Base-by-base conservation (phyloP, 2,113 vertebrate genomes). In the zebrafish (Danio rerio) region DNA sequence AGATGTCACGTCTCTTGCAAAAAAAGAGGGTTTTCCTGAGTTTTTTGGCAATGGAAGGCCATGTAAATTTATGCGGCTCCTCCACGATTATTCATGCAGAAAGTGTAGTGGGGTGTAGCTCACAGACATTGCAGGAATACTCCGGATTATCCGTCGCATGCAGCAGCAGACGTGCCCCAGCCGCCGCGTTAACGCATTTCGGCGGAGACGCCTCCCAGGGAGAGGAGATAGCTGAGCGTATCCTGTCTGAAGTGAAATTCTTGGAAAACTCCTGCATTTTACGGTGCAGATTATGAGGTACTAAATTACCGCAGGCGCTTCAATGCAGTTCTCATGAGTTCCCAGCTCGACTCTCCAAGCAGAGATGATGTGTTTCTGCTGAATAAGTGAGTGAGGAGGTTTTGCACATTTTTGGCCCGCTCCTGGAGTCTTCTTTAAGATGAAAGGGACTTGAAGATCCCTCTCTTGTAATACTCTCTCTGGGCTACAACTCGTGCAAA, bases 381-480 rank as follows among this genome's bases (percentile, higher is more conserved):
- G 87, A 76, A 84, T 69, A 81, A 85, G 81, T 84, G 66, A 70
- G 65, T 79, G 81, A 84, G 76, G 58, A 83, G 88, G 83, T 88
- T 90, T 89, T 91, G 86, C 87, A 91, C 90, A 91, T 93, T 88
- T 91, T 83, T 78, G 90, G 87, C 88, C 90, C 90, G 90, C 90
- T 91, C 92, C 89, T 89, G 89, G 90, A 92, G 91, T 89, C 90
- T 90, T 88, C 84, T 93, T 90, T 90, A 93, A 93, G 91, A 93
- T 94, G 91, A 94, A 94, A 93, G 89, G 87, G 90, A 91, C 90
- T 93, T 91, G 90, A 91, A 92, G 89, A 91, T 90, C 82, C 90
- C 88, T 87, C 87, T 91, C 88, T 91, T 83, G 87, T 52, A 71
- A 6, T 85, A 81, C 85, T 85, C 79, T 55, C 82, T 90, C 83